Evolutionary conservation across 2,797 vertebrate species (phyloP).

Genomic region (Ptychadena robeensis): DNA sequence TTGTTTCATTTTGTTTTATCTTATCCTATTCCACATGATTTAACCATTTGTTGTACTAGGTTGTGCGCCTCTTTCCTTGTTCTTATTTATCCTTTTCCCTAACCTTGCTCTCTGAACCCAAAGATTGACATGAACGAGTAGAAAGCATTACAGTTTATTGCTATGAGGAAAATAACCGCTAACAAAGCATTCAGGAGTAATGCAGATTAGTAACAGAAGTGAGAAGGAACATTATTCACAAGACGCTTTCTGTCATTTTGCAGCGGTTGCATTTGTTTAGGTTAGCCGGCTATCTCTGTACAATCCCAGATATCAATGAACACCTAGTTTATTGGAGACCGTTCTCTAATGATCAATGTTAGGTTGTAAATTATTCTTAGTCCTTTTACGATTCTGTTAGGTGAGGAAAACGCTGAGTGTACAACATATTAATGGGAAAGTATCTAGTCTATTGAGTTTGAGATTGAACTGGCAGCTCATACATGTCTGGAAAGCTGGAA

Average conservation of each 20-base stretch:
- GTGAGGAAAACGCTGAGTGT: neutral
- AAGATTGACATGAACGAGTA: neutral
- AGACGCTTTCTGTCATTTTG: neutral
- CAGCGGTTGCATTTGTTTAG: neutral
- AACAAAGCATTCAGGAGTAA: neutral
- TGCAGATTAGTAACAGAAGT: neutral
- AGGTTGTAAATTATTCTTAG: neutral
- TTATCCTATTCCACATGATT: too few relatives aligned
- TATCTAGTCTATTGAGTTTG: neutral
- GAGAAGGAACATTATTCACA: neutral
- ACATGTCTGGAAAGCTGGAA: conserved; percentile 29
- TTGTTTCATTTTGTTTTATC: too few relatives aligned
- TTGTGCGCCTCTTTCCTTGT: too few relatives aligned
- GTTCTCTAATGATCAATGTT: neutral
- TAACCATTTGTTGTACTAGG: too few relatives aligned
- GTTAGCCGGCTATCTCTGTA: neutral
- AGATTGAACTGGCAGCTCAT: conserved; percentile 15
- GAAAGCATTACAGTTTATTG: neutral
- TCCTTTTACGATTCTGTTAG: neutral
- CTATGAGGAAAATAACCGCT: neutral
- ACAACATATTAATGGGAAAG: conserved; percentile 16
- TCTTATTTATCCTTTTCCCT: neutral
- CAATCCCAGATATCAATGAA: neutral
- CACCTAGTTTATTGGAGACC: neutral
- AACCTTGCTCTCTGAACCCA: neutral